Conservation (phyloP, 2,797 vertebrate species). For the Lithobates pipiens region DNA sequence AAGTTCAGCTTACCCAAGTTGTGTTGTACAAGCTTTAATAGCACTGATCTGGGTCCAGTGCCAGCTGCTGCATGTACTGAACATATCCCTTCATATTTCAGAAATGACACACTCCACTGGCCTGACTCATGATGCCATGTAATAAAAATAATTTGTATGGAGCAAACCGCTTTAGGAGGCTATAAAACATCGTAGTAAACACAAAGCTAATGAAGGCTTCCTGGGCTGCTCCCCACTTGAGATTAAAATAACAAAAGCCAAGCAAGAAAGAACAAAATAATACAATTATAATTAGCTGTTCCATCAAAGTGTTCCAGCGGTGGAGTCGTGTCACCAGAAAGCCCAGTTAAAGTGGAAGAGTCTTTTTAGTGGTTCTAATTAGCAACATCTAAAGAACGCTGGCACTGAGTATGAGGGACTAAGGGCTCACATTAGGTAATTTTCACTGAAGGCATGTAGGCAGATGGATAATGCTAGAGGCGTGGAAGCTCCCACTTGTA, state of each 20-base stretch:
- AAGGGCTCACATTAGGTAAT: constrained; percentile 2
- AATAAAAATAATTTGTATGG: constrained; percentile 57
- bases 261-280: neutral
- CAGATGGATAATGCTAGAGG: constrained; percentile 40
- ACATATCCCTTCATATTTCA: constrained; percentile 48
- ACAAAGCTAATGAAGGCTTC: constrained; percentile 51
- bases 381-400: constrained; percentile 29
- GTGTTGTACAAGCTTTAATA: constrained; percentile 22
- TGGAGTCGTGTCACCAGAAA: constrained; percentile 27
- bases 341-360: constrained; percentile 33
- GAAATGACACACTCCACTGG: constrained; percentile 35
- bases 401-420: constrained; percentile 1
- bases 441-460: constrained; percentile 30
- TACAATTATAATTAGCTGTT: constrained; percentile 44
- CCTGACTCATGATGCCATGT: constrained; percentile 57
- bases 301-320: constrained; percentile 52
- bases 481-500: constrained; percentile 31
- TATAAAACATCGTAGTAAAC: constrained; percentile 51
- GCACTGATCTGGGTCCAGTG: neutral
- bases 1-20: neutral
- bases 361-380: constrained; percentile 47
- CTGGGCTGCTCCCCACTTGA: constrained; percentile 27
- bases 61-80: constrained; percentile 51
- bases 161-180: constrained; percentile 54
- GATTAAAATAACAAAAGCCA: constrained; percentile 50